Evolutionary conservation across 2,797 vertebrate species (phyloP), one percentile per base, ranked within the genome.

Genomic region (Smutsia temminckii): DNA sequence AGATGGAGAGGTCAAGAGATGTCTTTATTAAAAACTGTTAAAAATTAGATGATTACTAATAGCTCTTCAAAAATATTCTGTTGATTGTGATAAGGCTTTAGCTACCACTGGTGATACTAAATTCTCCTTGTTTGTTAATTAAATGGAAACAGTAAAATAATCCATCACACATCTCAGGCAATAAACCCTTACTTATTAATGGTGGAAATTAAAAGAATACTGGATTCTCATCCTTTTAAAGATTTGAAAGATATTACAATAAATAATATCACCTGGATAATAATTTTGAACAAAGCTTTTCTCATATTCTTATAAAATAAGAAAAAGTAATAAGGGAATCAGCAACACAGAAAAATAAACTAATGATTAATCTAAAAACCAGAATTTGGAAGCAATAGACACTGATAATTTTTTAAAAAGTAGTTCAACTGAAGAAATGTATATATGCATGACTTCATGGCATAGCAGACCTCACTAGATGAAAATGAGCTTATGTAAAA

Each of bases 101-200:
- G 5, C 34, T 78, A 23, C 20, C 59, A 77, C 6, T 61, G 23
- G 2, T 78, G 40, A 37, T 40, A 69, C 12, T 86, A 57, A 85
- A 89, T 93, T 90, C 7, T 63, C 68, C 11, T 92, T 93, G 8
- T 72, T 94, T 85, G 55, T 92, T 46, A 92, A 32, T 75, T 89
- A 90, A 71, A 71, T 81, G 53, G 27, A 80, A 96, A 34, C 29
- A 72, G 27, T 53, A 93, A 93, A 93, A 64, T 75, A 93, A 80
- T 79, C 12, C 46, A 78, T 64, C 32, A 89, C 55, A 51, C 94
- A 87, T 34, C 59, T 46, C 42, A 89, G 90, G n/a, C 87, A 85
- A 94, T 94, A 81, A 91, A 49, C 13, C 86, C 17, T 74, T 3
- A 77, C 1, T 87, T 80, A 64, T 88, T 87, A 77, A 92, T 91